Conservation (phyloP, 64 coral and sea anemone species). For the Astreopora myriophthalma region DNA sequence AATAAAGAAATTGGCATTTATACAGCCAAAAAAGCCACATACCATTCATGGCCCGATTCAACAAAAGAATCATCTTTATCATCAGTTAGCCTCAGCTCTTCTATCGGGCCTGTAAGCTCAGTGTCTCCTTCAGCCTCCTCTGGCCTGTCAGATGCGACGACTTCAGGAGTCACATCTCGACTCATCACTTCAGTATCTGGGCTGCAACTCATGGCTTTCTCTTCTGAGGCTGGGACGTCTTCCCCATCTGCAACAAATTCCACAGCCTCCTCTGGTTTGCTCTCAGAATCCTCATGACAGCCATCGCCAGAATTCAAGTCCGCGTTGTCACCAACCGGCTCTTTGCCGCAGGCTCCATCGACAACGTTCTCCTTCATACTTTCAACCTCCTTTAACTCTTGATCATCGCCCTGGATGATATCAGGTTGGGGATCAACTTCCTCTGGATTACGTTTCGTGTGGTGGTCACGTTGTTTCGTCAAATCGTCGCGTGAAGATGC, state of each 20-base stretch:
- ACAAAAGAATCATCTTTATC: too few relatives aligned
- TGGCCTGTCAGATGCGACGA: too few relatives aligned
- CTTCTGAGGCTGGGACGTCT: not conserved
- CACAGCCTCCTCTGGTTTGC: not conserved
- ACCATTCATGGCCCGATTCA: too few relatives aligned
- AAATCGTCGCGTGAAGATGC: too few relatives aligned
- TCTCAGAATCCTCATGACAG: not conserved
- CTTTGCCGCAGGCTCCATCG: not conserved
- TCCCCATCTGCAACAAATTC: not conserved
- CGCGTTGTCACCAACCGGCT: not conserved
- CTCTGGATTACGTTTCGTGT: not conserved
- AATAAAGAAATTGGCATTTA: too few relatives aligned
- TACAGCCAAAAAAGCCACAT: too few relatives aligned
- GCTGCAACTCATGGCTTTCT: not conserved
- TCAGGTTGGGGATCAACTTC: not conserved
- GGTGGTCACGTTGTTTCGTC: not conserved
- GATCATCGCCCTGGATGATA: not conserved
- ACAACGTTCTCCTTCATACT: not conserved
- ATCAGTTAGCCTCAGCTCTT: not conserved
- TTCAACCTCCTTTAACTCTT: not conserved
- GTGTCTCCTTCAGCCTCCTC: not conserved
- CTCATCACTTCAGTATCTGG: not conserved
- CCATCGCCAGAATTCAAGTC: not conserved
- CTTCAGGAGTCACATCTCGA: not conserved
- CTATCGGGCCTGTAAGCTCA: not conserved